Conservation (phyloP, 2,797 vertebrate species). For the Anolis apletophallus region DNA sequence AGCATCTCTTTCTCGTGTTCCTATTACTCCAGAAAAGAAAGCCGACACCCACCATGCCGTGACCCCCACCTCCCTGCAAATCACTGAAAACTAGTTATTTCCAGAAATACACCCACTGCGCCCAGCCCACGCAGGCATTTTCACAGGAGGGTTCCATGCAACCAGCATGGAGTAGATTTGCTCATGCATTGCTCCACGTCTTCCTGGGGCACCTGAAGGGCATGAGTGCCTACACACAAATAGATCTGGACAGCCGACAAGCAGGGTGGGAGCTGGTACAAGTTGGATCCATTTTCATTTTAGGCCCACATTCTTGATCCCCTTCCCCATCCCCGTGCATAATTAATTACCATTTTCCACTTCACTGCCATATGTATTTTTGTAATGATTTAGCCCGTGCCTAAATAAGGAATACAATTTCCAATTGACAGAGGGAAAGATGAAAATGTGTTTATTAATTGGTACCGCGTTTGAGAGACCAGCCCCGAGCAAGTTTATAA, state of each 20-base stretch:
- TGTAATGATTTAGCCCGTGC: constrained; percentile 63
- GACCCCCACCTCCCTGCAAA: constrained; percentile 59
- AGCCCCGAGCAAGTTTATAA: constrained; percentile 60
- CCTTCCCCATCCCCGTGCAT: constrained; percentile 50
- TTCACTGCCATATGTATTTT: constrained; percentile 37
- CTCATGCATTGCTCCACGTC: background rate
- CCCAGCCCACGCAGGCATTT: background rate
- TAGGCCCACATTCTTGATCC: background rate
- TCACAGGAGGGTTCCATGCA: constrained; percentile 24
- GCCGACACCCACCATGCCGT: constrained; percentile 39
- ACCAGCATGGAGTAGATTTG: constrained; percentile 26
- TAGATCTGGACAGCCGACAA: background rate
- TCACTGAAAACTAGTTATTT: constrained; percentile 45
- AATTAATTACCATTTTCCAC: constrained; percentile 63
- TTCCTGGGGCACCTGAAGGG: rapidly evolving
- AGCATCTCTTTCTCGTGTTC: constrained; percentile 48
- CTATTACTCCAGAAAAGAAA: constrained; percentile 40
- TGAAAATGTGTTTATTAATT: constrained; percentile 72
- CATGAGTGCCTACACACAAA: background rate
- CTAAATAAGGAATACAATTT: constrained; percentile 67
- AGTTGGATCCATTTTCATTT: constrained; percentile 35
- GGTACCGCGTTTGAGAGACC: constrained; percentile 66
- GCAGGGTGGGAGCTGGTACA: background rate
- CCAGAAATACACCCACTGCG: background rate
- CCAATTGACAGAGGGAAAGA: constrained; percentile 56